Base-by-base conservation (phyloP, 2,888 invertebrate genomes). In the Agriopis marginaria region DNA sequence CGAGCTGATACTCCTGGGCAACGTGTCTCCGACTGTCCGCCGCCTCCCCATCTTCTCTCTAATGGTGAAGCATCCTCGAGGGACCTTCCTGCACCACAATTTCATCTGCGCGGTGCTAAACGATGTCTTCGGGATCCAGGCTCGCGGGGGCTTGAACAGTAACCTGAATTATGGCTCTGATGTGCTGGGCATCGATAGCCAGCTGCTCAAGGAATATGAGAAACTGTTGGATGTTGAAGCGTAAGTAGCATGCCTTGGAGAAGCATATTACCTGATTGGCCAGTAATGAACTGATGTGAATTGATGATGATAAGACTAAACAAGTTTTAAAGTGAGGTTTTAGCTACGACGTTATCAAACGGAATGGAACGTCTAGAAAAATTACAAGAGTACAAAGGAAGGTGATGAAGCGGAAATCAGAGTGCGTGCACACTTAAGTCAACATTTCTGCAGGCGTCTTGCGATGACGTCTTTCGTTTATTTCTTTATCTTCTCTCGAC, bases 111-210 rank as follows among this genome's bases (percentile, higher is more conserved):
- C 97, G 10, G 95, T 98, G 23, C 95, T 99, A 55, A 98, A 98
- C 84, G 98, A 99, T 83, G 96, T 99, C 40, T 98, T 98, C 86
- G 98, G 98, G 0, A 97, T 99, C 65, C 98, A 98, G 89, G 97
- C 97, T 0, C 94, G 97, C 72, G 97, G 97, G 0, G 97, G 97
- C 0, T 95, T 97, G 79, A 96, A 96, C 14, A 98, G 98, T 88
- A 97, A 98, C 58, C 96, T 97, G 63, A 96, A 97, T 65, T 98
- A 98, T 84, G 97, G 97, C 4, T 96, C 97, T 87, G 97, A 97
- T 88, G 92, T 98, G 17, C 93, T 98, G 66, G 98, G 98, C 11
- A 98, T 98, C 72, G 97, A 97, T 80, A 96, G 96, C 75, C 95
- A 96, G 75, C 93, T 97, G 17, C 96, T 98, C 8, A 95, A 95